phyloP scores from a whole-genome alignment of 2,113 vertebrate species.

The Pelvicachromis taeniatus region DNA sequence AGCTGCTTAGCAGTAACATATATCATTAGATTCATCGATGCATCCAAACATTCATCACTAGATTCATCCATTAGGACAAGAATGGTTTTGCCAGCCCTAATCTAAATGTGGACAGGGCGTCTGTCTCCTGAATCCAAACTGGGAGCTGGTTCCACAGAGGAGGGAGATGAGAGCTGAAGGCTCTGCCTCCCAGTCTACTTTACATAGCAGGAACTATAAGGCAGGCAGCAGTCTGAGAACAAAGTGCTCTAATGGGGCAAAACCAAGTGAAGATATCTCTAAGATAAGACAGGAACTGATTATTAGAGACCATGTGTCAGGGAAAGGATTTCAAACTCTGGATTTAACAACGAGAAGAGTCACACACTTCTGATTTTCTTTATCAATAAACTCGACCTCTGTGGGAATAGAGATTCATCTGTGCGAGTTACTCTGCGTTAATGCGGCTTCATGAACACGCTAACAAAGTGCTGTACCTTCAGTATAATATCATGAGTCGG shows the following conservation, averaged over 20 bases:
- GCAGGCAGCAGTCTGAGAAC: no score
- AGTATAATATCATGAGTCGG: conserved; percentile 82
- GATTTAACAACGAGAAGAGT: not conserved
- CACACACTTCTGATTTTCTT: not conserved
- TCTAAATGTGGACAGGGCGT: no score
- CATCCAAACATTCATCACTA: no score
- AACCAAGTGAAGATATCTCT: not conserved
- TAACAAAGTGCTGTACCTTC: conserved; percentile 76
- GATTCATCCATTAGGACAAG: no score
- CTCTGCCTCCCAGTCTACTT: not conserved
- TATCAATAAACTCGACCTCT: not conserved
- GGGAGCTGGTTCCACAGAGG: not conserved
- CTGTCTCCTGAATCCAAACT: not conserved
- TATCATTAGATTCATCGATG: no score
- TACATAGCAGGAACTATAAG: no score
- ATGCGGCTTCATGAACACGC: no score
- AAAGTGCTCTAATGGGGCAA: not conserved
- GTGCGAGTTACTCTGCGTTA: no score
- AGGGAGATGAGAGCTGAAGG: not conserved
- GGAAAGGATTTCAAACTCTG: fast-evolving
- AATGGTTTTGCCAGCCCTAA: no score
- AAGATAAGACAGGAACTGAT: not conserved
- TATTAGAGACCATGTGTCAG: not conserved
- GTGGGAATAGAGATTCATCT: not conserved
- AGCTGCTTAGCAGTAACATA: no score